A percentile compares a stretch with the other conserved stretches of the same genome.
These are phyloP conservation scores for Hepsetus odoe DNA, from an alignment of 2,113 vertebrate species.

Conservation along the genomic window DNA sequence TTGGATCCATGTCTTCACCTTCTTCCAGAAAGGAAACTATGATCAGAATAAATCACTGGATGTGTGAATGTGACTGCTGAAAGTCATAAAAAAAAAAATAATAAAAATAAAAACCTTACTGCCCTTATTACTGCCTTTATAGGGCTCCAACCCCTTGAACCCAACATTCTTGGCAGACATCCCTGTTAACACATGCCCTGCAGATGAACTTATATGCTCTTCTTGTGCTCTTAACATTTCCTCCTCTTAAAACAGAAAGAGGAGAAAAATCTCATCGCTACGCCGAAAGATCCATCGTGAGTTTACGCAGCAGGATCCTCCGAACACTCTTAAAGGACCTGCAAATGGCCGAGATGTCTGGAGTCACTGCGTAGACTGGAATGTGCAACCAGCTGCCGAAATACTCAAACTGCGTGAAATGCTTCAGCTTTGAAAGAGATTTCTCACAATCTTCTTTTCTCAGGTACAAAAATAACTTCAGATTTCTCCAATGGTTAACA, in stretches of 20 bases:
- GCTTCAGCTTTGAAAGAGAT: not conserved
- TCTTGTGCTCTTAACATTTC: not conserved
- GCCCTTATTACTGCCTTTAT: too few species aligned
- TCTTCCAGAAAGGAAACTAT: too few species aligned
- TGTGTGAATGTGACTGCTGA: not conserved
- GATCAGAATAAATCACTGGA: not conserved
- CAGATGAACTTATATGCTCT: not conserved
- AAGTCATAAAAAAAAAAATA: not conserved
- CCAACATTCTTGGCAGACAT: not conserved
- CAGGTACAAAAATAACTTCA: not conserved
- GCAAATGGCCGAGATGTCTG: slow-evolving; percentile 39
- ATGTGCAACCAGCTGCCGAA: slow-evolving; percentile 40
- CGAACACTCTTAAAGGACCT: slow-evolving; percentile 4
- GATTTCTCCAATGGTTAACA: not conserved
- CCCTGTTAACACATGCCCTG: not conserved
- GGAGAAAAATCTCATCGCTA: not conserved
- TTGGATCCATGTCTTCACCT: too few species aligned
- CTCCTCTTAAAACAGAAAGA: not conserved
- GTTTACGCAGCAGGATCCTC: not conserved
- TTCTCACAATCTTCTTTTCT: not conserved
- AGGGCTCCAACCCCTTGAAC: not conserved
- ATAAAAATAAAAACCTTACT: not conserved
- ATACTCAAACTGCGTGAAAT: slow-evolving; percentile 9
- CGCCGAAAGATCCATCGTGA: not conserved
- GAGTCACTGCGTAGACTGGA: slow-evolving; percentile 22